A percentile compares a stretch with the other conserved stretches of the same genome.
phyloP scores from a whole-genome alignment of 2,113 vertebrate species.

The Girardinichthys multiradiatus region DNA sequence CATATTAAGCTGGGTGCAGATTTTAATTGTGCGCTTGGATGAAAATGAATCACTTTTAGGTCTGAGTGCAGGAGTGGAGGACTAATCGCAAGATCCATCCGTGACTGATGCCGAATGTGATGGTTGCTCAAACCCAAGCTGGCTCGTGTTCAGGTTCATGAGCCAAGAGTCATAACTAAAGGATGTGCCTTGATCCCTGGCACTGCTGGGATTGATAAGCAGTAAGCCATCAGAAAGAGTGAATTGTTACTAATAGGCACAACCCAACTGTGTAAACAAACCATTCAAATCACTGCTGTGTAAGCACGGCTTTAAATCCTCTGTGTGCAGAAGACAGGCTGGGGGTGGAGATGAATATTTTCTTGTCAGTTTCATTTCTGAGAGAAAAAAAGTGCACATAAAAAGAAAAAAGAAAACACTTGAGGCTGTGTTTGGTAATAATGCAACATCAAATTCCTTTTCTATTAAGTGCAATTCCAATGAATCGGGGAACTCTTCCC shows the following conservation, averaged over 20 bases:
- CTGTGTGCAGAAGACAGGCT: slow-evolving; percentile 43
- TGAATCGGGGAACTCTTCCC: slow-evolving; percentile 75
- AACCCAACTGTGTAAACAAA: slow-evolving; percentile 68
- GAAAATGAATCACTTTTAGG: slow-evolving; percentile 33
- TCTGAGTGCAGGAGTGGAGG: slow-evolving; percentile 35
- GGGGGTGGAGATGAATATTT: slow-evolving; percentile 45
- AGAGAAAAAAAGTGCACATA: slow-evolving; percentile 54
- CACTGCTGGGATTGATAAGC: slow-evolving; percentile 45
- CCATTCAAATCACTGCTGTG: slow-evolving; percentile 58
- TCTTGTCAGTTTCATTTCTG: slow-evolving; percentile 67
- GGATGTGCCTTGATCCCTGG: slow-evolving; percentile 46
- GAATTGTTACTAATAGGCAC: slow-evolving; percentile 60
- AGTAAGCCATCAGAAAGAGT: slow-evolving; percentile 52
- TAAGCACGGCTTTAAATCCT: slow-evolving; percentile 61
- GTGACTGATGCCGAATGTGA: slow-evolving; percentile 16
- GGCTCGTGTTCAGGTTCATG: slow-evolving; percentile 28
- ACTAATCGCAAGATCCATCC: slow-evolving; percentile 19
- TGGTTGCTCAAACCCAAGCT: slow-evolving; percentile 46
- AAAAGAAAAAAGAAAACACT: slow-evolving; percentile 61
- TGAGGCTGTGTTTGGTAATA: slow-evolving; percentile 79
- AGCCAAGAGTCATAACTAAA: slow-evolving; percentile 44
- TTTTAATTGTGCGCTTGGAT: slow-evolving; percentile 22
- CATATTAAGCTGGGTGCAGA: slow-evolving; percentile 3
- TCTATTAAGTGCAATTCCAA: slow-evolving; percentile 84
- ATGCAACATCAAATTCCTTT: slow-evolving; percentile 81